Percentiles rank a stretch among this genome's conserved stretches.
Conservation (phyloP, 2,888 invertebrate genomes). For the Priocnemis perturbator region DNA sequence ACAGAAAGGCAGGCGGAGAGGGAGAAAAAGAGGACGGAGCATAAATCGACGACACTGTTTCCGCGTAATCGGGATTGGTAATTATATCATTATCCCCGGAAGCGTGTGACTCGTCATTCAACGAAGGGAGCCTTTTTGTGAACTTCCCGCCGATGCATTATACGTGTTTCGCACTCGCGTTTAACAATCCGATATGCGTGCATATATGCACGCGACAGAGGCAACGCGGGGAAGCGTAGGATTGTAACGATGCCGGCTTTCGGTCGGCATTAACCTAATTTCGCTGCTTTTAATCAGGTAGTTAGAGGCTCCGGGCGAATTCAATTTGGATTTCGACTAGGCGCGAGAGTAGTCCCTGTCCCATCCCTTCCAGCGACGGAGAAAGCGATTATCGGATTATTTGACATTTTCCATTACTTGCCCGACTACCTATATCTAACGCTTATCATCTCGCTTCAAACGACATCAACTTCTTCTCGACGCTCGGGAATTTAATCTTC, state of each 20-base stretch:
- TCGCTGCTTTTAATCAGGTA: conserved; percentile 35
- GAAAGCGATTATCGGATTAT: conserved; percentile 49
- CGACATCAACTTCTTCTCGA: background rate
- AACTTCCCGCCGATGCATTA: no score
- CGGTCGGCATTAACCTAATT: conserved; percentile 37
- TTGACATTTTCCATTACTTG: conserved; percentile 51
- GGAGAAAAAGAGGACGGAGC: background rate
- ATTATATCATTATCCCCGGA: conserved; percentile 9
- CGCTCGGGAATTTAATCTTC: conserved; percentile 25
- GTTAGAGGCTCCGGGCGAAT: conserved; percentile 29
- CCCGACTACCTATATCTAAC: conserved; percentile 28
- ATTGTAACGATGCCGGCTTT: conserved; percentile 19
- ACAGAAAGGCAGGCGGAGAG: background rate
- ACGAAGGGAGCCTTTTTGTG: no score
- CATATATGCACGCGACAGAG: no score
- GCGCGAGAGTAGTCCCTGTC: conserved; percentile 16
- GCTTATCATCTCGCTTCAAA: conserved; percentile 37
- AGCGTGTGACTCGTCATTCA: background rate
- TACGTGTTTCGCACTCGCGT: no score
- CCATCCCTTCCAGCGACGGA: background rate
- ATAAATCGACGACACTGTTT: conserved; percentile 16
- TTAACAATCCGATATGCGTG: no score
- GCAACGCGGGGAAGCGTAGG: no score
- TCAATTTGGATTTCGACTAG: conserved; percentile 45
- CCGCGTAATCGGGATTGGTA: conserved; percentile 15